A percentile compares a stretch with the other conserved stretches of the same genome.
These are phyloP conservation scores for Bungarus multicinctus DNA, from an alignment of 2,113 vertebrate species.

Conservation along the genomic window DNA sequence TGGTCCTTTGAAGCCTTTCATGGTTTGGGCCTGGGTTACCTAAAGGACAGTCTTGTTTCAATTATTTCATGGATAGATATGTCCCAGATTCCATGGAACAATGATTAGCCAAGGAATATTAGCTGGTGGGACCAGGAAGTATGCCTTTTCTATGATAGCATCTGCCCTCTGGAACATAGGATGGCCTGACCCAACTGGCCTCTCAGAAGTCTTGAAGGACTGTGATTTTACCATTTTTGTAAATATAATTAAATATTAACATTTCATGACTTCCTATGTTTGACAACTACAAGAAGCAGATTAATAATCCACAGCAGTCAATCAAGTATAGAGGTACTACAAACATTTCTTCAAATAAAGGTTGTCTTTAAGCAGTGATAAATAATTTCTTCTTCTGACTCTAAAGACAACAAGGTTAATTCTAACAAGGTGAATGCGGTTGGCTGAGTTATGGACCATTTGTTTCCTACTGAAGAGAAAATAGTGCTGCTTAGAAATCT, in stretches of 20 bases:
- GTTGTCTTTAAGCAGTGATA: constrained; percentile 3
- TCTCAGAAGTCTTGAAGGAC: neutral
- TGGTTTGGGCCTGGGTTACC: neutral
- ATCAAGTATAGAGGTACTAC: neutral
- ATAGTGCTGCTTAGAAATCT: neutral
- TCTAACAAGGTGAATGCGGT: neutral
- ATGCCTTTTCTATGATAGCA: neutral
- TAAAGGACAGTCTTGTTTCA: neutral
- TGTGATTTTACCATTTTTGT: constrained; percentile 31
- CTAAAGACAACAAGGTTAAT: neutral
- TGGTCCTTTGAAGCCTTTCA: neutral
- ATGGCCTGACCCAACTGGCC: neutral
- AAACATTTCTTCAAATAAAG: neutral
- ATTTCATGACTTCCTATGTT: constrained; percentile 27
- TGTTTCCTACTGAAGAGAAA: neutral
- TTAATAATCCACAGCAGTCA: constrained; percentile 35
- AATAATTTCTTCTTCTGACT: constrained; percentile 13
- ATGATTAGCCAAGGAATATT: neutral
- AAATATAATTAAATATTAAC: constrained; percentile 58
- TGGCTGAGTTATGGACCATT: neutral
- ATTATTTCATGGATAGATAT: neutral
- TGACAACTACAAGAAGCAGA: constrained; percentile 31
- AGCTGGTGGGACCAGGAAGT: neutral
- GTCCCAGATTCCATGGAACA: neutral
- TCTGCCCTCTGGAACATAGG: neutral